Evolutionary conservation across 2,113 vertebrate species (phyloP).

Genomic region (Muntiacus reevesi): DNA sequence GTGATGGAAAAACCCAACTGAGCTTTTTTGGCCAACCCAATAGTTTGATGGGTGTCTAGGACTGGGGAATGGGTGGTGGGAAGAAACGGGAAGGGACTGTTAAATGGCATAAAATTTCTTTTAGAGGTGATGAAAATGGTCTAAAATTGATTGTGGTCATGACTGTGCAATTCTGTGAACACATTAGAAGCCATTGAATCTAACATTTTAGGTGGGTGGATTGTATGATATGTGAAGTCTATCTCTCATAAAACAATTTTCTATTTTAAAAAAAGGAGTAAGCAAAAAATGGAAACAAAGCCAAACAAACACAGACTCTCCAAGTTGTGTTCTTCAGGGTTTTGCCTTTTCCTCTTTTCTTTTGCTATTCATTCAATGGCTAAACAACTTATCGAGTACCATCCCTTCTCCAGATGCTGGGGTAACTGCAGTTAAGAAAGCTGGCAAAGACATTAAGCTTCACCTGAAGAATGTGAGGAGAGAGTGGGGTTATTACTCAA

Average conservation of each 20-base stretch:
- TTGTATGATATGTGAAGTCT: background rate
- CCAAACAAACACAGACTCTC: background rate
- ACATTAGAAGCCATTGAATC: background rate
- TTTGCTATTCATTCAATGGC: background rate
- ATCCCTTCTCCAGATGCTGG: background rate
- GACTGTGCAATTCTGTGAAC: background rate
- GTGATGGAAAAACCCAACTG: background rate
- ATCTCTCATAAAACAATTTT: background rate
- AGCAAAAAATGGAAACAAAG: background rate
- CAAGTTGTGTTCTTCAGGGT: background rate
- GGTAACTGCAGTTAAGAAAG: background rate
- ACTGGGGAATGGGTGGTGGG: too few relatives aligned
- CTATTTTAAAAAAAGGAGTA: background rate
- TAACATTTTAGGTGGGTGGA: background rate
- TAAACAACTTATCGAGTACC: background rate
- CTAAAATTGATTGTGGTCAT: background rate
- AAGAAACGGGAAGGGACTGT: background rate
- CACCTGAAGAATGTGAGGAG: background rate
- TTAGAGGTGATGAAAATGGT: background rate
- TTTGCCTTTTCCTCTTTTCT: background rate
- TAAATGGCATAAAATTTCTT: background rate
- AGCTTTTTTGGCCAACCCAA: background rate
- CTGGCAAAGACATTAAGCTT: background rate
- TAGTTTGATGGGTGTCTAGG: background rate
- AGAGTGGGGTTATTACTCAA: background rate